phyloP scores from a whole-genome alignment of 92 coral and sea anemone species.

The Pocillopora grandis region DNA sequence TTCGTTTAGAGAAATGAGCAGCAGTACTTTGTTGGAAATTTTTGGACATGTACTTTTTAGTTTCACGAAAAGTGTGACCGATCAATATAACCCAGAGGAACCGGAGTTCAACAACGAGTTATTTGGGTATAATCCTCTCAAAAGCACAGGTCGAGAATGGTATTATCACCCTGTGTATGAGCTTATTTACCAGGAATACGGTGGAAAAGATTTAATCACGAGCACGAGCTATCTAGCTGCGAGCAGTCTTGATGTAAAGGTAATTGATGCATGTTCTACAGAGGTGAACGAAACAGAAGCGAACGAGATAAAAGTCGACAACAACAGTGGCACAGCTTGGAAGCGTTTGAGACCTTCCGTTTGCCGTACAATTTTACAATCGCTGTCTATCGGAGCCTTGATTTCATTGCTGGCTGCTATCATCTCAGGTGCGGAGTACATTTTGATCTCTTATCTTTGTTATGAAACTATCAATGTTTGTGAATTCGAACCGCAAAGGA shows the following conservation, averaged over 20 bases:
- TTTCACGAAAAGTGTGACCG: neutral
- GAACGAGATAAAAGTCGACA: too few relatives aligned
- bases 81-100: slow-evolving; percentile 9
- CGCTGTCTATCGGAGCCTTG: slow-evolving; percentile 12
- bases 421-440: neutral
- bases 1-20: too few relatives aligned
- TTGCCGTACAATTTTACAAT: neutral
- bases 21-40: too few relatives aligned
- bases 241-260: neutral
- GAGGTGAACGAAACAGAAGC: neutral
- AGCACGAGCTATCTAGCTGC: neutral
- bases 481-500: too few relatives aligned
- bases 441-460: too few relatives aligned
- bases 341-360: neutral
- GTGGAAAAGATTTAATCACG: neutral
- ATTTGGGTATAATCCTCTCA: slow-evolving; percentile 20
- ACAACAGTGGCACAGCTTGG: neutral
- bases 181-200: slow-evolving; percentile 18
- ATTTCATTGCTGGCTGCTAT: slow-evolving; percentile 1
- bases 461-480: too few relatives aligned
- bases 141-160: slow-evolving; percentile 41
- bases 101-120: neutral
- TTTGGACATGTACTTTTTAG: too few relatives aligned
- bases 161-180: slow-evolving; percentile 23
- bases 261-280: neutral